phyloP scores from a whole-genome alignment of 2,113 vertebrate species.

The Chinchilla lanigera region DNA sequence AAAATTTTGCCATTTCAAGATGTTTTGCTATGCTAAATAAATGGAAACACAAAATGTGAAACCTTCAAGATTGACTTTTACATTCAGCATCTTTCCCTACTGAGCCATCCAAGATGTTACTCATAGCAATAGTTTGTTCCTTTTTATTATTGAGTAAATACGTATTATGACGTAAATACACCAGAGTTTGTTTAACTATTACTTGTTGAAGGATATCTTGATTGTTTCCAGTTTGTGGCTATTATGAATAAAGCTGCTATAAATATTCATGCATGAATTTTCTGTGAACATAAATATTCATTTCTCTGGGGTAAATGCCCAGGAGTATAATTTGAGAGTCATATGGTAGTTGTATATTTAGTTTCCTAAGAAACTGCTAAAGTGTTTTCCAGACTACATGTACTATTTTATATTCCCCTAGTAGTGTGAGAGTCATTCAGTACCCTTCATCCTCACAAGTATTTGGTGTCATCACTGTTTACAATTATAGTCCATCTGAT shows the following conservation, averaged over 20 bases:
- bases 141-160: background rate
- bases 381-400: background rate
- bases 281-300: slow-evolving; percentile 8
- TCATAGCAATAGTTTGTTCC: background rate
- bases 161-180: background rate
- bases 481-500: background rate
- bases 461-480: background rate
- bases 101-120: background rate
- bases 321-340: background rate
- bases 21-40: background rate
- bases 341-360: background rate
- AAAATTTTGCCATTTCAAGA: background rate
- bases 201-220: background rate
- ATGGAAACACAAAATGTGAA: background rate
- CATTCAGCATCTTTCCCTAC: background rate
- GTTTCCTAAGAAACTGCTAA: background rate
- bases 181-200: background rate
- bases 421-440: background rate
- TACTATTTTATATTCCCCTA: background rate
- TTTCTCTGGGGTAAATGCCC: slow-evolving; percentile 23
- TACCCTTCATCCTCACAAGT: background rate
- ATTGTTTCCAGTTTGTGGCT: background rate
- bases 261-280: slow-evolving; percentile 7
- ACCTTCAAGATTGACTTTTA: background rate
- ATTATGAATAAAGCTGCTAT: background rate